A percentile compares a stretch with the other conserved stretches of the same genome.
These are phyloP conservation scores for Sinocyclocheilus anophthalmus DNA, from an alignment of 2,113 vertebrate species.

Conservation along the genomic window DNA sequence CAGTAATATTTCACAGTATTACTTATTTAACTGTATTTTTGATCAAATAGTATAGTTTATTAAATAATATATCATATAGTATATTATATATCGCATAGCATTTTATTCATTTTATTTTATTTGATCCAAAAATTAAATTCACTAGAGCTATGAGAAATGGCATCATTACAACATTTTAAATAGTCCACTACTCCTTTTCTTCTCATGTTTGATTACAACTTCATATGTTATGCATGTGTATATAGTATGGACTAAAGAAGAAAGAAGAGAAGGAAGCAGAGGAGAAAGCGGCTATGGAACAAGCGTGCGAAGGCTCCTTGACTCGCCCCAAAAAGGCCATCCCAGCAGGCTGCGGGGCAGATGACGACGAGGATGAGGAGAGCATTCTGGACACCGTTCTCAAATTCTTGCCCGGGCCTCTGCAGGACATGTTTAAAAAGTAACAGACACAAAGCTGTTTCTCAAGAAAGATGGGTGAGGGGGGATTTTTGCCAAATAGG, in stretches of 20 bases:
- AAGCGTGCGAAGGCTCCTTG: constrained; percentile 94
- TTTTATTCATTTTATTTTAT: not conserved
- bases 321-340: constrained; percentile 97
- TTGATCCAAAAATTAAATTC: not conserved
- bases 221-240: not conserved
- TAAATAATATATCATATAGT: not conserved
- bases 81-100: not conserved
- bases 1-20: not conserved
- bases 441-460: constrained; percentile 70
- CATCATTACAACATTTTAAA: not conserved
- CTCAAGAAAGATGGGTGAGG: constrained; percentile 37
- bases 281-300: constrained; percentile 96
- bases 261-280: constrained; percentile 98
- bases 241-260: constrained; percentile 96
- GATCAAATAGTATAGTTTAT: not conserved
- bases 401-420: constrained; percentile 94
- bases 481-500: constrained; percentile 60
- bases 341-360: constrained; percentile 90
- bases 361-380: constrained; percentile 93
- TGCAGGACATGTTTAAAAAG: constrained; percentile 99
- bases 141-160: not conserved
- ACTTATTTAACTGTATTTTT: not conserved
- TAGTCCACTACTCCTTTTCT: not conserved
- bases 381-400: constrained; percentile 98
- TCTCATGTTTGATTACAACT: constrained; percentile 3